Percentiles rank a stretch among this genome's conserved stretches.
phyloP scores from a whole-genome alignment of 2,797 vertebrate species.

The Odontamblyopus lacepedii region DNA sequence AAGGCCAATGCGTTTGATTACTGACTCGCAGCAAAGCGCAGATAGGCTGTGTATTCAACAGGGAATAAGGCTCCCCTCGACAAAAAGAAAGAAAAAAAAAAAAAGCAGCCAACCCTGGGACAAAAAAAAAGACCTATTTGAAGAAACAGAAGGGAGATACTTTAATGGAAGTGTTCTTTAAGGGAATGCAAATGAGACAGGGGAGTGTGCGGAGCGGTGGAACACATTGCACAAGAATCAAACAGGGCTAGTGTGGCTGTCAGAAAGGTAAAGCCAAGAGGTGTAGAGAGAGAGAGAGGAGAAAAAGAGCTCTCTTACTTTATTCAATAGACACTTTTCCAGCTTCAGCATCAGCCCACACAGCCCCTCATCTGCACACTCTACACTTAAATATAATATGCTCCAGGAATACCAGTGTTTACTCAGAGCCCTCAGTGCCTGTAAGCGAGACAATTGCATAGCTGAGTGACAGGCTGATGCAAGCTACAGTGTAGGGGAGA shows the following conservation, averaged over 20 bases:
- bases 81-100: constrained; percentile 51
- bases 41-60: constrained; percentile 69
- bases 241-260: constrained; percentile 67
- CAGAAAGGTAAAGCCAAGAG: constrained; percentile 63
- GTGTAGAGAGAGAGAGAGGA: constrained; percentile 22
- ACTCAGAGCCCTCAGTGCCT: constrained; percentile 14
- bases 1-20: constrained; percentile 82
- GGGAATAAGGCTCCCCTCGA: constrained; percentile 68
- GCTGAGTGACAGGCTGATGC: constrained; percentile 35
- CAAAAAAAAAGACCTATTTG: constrained; percentile 63
- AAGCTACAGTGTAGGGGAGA: constrained; percentile 17
- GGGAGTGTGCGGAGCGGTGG: constrained; percentile 74
- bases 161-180: constrained; percentile 77
- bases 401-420: constrained; percentile 45
- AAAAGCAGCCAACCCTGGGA: constrained; percentile 56
- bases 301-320: constrained; percentile 59
- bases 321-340: constrained; percentile 63
- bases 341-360: constrained; percentile 56
- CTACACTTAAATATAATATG: constrained; percentile 44
- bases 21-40: constrained; percentile 69
- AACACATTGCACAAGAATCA: constrained; percentile 72
- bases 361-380: constrained; percentile 47
- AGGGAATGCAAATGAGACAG: constrained; percentile 78
- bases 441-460: constrained; percentile 26
- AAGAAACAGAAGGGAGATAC: constrained; percentile 68